Evolutionary conservation across 2,797 vertebrate species (phyloP).

Genomic region (Xenops minutus): DNA sequence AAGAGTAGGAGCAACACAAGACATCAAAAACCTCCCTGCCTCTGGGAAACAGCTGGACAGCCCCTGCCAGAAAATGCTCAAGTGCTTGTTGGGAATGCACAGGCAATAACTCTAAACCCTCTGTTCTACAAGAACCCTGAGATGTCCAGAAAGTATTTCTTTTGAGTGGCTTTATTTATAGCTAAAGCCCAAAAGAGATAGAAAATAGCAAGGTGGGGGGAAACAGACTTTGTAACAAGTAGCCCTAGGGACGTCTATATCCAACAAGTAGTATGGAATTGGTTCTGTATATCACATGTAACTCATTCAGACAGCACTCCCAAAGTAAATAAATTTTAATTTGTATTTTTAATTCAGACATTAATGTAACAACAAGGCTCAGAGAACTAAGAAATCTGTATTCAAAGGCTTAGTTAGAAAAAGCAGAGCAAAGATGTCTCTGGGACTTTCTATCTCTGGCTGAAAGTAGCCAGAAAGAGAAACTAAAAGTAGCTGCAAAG

Average conservation of each 20-base stretch:
- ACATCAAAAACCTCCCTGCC: neutral
- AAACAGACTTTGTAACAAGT: neutral
- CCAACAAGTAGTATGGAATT: neutral
- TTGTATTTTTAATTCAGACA: slow-evolving; percentile 11
- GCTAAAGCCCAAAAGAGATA: neutral
- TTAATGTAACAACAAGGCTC: neutral
- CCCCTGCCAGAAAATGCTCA: neutral
- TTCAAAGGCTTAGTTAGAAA: neutral
- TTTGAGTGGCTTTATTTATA: neutral
- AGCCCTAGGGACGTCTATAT: neutral
- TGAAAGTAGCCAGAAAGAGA: neutral
- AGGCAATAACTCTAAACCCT: neutral
- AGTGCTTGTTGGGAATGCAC: neutral
- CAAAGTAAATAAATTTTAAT: slow-evolving; percentile 52
- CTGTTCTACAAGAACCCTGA: neutral
- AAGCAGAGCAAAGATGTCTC: neutral
- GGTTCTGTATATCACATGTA: neutral
- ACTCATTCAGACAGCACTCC: neutral
- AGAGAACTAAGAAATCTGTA: neutral
- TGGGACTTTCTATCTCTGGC: neutral
- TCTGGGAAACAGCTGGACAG: neutral
- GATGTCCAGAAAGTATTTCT: neutral
- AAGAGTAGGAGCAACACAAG: neutral
- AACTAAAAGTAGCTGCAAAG: neutral
- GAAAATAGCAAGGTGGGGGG: neutral